Conservation (phyloP, 2,113 vertebrate species). For the Limnothrissa miodon region DNA sequence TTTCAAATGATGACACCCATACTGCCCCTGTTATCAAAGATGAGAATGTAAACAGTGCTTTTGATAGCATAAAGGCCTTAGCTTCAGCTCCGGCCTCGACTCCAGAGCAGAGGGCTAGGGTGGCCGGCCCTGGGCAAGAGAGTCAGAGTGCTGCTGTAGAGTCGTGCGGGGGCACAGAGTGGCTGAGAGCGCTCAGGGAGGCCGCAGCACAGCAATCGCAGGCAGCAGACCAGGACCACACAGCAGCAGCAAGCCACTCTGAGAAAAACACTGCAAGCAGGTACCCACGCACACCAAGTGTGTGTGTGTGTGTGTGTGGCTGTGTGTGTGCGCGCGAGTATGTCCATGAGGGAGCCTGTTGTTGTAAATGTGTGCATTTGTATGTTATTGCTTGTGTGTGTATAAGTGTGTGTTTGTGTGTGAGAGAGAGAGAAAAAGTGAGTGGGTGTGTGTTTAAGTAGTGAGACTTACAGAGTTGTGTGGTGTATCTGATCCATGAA, state of each 20-base stretch:
- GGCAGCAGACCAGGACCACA: conserved; percentile 48
- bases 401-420: background rate
- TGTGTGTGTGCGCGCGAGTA: background rate
- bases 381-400: too few relatives aligned
- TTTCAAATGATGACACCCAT: background rate
- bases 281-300: conserved; percentile 53
- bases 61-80: background rate
- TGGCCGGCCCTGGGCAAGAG: conserved; percentile 22
- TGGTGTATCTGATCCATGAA: conserved; percentile 6
- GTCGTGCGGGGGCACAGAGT: conserved; percentile 46
- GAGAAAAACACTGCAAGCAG: conserved; percentile 49
- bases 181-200: conserved; percentile 65
- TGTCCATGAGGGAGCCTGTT: background rate
- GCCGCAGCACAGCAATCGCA: conserved; percentile 53
- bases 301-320: conserved; percentile 1
- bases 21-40: background rate
- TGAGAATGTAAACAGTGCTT: background rate
- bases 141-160: background rate
- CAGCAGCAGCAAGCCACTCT: conserved; percentile 36
- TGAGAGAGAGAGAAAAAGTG: background rate
- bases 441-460: conserved; percentile 2
- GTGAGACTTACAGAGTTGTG: background rate
- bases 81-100: background rate
- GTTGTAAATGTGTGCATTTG: conserved; percentile 8
- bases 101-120: background rate